Conservation (phyloP, 30 jellyfish, hydroid and myxozoan genomes). For the Aurelia aurita region DNA sequence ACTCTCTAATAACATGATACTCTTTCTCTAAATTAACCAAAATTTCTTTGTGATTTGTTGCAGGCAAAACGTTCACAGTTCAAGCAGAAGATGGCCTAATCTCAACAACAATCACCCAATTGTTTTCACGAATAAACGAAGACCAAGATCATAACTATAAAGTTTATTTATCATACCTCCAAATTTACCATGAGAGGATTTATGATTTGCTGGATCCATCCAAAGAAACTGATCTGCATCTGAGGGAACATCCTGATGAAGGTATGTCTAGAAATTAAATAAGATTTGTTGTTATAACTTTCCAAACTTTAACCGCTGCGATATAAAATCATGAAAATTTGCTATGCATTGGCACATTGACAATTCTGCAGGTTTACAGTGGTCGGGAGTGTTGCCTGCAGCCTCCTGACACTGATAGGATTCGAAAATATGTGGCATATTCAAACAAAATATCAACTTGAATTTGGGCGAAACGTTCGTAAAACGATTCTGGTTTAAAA, state of each 20-base stretch:
- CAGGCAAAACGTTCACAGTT: slow-evolving; percentile 84
- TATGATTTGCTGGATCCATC: slow-evolving; percentile 85
- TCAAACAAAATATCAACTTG: not conserved
- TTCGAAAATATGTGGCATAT: not conserved
- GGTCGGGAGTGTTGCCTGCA: no score
- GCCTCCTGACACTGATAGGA: no score
- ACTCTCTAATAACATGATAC: no score
- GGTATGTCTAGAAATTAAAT: slow-evolving; percentile 38
- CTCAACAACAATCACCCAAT: slow-evolving; percentile 62
- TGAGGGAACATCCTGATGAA: slow-evolving; percentile 95
- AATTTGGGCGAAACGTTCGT: not conserved
- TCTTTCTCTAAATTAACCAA: no score
- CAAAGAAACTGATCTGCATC: slow-evolving; percentile 63
- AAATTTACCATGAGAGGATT: slow-evolving; percentile 85
- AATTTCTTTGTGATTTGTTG: not conserved
- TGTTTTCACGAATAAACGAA: slow-evolving; percentile 38
- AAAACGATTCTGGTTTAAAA: not conserved
- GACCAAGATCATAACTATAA: slow-evolving; percentile 40
- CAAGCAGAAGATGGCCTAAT: slow-evolving; percentile 87
- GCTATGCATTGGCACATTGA: no score
- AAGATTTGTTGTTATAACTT: no score
- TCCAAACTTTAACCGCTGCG: no score
- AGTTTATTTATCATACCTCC: slow-evolving; percentile 79
- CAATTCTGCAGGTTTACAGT: no score
- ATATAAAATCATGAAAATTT: no score